Base-by-base conservation (phyloP, 2,888 invertebrate genomes). In the Diarsia rubi region DNA sequence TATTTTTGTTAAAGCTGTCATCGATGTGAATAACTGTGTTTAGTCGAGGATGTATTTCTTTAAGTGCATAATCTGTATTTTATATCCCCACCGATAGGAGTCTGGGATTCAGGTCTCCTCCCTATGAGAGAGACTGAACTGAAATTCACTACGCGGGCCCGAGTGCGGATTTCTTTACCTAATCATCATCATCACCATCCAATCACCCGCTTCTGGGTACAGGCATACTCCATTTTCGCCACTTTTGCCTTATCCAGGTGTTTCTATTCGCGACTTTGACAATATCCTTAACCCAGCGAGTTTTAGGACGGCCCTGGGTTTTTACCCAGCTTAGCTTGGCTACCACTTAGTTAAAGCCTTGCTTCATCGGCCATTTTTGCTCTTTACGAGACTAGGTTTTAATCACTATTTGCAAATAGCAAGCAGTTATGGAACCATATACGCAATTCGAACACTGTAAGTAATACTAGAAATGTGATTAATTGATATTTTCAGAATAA, bases 401-500 rank as follows among this genome's bases (percentile, higher is more conserved):
- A 37, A 37, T 44, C 21, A 45, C 21, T 27, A 31, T 31, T 31
- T 47, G 47, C 5, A 3, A 3, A 66, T n/a, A 5, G 11, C 1
- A 31, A 9, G 11, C 3, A 49, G 5, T 42, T 62, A 68, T 8
- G 27, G 3, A 27, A 44, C 27, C 11, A 63, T n/a, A 12, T 12
- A 45, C 27, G 8, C 24, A 24, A 1, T 37, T n/a, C n/a, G n/a
- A n/a, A n/a, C n/a, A n/a, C n/a, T n/a, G n/a, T n/a, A n/a, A n/a
- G n/a, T n/a, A n/a, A n/a, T n/a, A n/a, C n/a, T n/a, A 31, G 21
- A 31, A 57, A 47, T 6, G 8, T 27, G 1, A 47, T 44, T 16
- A 42, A 73, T 2, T 16, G 0, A 11, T 68, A 69, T 37, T n/a
- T 69, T 49, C 52, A 59, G 31, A 69, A 75, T 8, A 11, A 14